Percentiles rank a stretch among this genome's conserved stretches.
Conservation (phyloP, 1,140 invertebrate genomes). For the Rhagoletis pomonella region DNA sequence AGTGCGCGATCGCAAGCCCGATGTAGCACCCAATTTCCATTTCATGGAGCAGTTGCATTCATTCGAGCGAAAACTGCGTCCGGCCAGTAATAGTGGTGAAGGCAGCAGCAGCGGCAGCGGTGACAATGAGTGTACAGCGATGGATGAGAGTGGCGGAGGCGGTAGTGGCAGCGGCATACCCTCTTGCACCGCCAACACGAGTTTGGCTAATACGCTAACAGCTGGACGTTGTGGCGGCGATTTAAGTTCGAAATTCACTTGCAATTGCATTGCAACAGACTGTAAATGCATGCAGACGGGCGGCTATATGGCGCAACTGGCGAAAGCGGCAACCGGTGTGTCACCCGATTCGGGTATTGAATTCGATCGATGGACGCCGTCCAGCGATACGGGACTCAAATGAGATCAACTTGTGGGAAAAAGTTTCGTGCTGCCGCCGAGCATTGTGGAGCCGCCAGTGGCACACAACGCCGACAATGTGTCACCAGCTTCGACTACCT, state of each 20-base stretch:
- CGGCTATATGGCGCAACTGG: constrained; percentile 67
- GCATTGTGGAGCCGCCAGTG: constrained; percentile 60
- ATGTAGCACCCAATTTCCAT: constrained; percentile 97
- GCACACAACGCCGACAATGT: constrained; percentile 69
- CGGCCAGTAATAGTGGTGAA: constrained; percentile 59
- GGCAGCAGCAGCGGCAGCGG: constrained; percentile 59
- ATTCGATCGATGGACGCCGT: constrained; percentile 88
- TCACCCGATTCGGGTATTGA: constrained; percentile 92
- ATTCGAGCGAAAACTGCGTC: constrained; percentile 88
- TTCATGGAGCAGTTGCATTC: constrained; percentile 97
- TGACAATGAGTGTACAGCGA: constrained; percentile 66
- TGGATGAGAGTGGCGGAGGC: constrained; percentile 66
- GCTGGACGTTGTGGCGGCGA: constrained; percentile 60
- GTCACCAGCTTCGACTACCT: constrained; percentile 73
- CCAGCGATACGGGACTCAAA: constrained; percentile 77
- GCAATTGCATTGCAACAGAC: constrained; percentile 74
- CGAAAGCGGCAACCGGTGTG: constrained; percentile 81
- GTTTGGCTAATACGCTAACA: constrained; percentile 57
- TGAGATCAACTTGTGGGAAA: constrained; percentile 75
- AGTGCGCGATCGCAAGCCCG: constrained; percentile 92
- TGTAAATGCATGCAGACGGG: constrained; percentile 72
- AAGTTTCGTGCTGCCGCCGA: constrained; percentile 72
- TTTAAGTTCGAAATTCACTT: constrained; percentile 71
- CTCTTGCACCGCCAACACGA: constrained; percentile 58
- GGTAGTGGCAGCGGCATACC: constrained; percentile 57